A percentile compares a stretch with the other conserved stretches of the same genome.
phyloP scores from a whole-genome alignment of 2,888 invertebrate genomes.

The Criorhina ranunculi region DNA sequence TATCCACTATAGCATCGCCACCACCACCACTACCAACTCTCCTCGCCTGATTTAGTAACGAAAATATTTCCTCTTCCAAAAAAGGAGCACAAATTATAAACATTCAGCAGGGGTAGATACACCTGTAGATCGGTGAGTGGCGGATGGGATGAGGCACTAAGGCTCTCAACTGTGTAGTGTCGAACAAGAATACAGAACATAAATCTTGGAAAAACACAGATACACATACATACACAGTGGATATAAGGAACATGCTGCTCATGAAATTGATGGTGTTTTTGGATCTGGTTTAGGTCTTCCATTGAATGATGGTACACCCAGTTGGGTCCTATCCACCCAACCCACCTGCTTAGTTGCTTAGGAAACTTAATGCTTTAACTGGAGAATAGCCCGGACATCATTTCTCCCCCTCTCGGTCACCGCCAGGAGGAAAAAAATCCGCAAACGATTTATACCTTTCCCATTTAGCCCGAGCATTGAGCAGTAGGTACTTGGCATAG shows the following conservation, averaged over 20 bases:
- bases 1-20: constrained; percentile 8
- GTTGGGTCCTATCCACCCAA: constrained; percentile 20
- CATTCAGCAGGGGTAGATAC: constrained; percentile 21
- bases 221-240: constrained; percentile 4
- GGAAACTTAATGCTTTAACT: constrained; percentile 67
- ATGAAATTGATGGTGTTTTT: constrained; percentile 70
- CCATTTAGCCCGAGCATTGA: constrained; percentile 59
- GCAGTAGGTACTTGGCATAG: constrained; percentile 60
- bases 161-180: constrained; percentile 49
- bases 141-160: constrained; percentile 18
- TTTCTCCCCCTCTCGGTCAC: not conserved
- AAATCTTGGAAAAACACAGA: constrained; percentile 49
- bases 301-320: constrained; percentile 70
- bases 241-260: constrained; percentile 49
- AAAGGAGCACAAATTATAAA: constrained; percentile 51
- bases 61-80: constrained; percentile 23
- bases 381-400: constrained; percentile 37
- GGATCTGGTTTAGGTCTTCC: constrained; percentile 61
- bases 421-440: constrained; percentile 26
- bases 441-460: constrained; percentile 73
- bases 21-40: constrained; percentile 6
- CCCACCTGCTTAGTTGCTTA: constrained; percentile 65
- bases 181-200: constrained; percentile 56
- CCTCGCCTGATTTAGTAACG: constrained; percentile 27
- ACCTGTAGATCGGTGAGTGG: constrained; percentile 61